These are phyloP conservation scores for Lophura nycthemera DNA, from an alignment of 2,113 vertebrate genomes.

Conservation along the genomic window DNA sequence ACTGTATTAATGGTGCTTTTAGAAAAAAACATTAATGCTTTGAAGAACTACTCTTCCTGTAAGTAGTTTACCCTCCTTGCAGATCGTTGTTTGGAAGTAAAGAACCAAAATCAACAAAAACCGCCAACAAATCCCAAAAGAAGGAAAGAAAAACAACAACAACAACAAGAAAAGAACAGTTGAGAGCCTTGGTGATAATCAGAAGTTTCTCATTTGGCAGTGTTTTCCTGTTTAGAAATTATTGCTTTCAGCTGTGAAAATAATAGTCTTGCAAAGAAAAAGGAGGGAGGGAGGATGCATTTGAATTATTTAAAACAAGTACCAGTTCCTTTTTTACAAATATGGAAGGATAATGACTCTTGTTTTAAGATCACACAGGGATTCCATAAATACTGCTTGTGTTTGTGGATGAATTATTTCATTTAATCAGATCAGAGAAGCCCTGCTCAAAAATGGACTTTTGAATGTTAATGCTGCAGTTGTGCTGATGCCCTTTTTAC, in stretches of 20 bases:
- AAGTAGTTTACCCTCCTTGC: background rate
- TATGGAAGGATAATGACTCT: background rate
- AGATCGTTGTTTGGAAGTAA: background rate
- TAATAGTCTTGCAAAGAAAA: conserved; percentile 51
- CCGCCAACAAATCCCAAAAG: background rate
- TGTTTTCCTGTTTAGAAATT: conserved; percentile 61
- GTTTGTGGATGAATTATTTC: conserved; percentile 36
- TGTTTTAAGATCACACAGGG: conserved; percentile 1
- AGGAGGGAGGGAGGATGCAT: background rate
- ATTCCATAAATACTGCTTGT: conserved; percentile 17
- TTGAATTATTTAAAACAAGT: conserved; percentile 68
- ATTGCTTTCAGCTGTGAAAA: conserved; percentile 78
- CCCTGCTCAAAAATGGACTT: background rate
- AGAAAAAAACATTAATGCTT: background rate
- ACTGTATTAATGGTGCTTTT: background rate
- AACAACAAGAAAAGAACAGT: conserved; percentile 36
- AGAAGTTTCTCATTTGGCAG: conserved; percentile 64
- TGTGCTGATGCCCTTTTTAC: background rate
- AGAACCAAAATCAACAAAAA: background rate
- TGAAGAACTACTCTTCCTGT: background rate
- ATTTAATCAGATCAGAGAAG: conserved; percentile 1
- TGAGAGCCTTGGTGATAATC: conserved; percentile 49
- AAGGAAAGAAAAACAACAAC: too few species aligned
- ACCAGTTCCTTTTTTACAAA: conserved; percentile 41
- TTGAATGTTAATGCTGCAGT: background rate